Base-by-base conservation (phyloP, 2,797 vertebrate genomes). In the Momotus momota region DNA sequence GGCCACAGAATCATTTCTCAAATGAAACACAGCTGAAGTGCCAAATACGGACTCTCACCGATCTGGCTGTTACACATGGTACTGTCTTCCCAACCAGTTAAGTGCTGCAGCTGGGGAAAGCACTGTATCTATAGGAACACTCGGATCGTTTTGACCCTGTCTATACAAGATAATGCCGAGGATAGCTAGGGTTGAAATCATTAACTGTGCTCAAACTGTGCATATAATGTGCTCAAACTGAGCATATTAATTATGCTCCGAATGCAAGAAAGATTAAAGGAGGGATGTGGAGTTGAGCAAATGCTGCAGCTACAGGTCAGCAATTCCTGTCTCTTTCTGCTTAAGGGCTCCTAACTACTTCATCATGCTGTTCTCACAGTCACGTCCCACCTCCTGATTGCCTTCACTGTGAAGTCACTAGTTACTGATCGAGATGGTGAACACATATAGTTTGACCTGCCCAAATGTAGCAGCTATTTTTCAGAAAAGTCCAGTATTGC, bases 21-120 rank as follows among this genome's bases (percentile, higher is more conserved):
- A 91, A 93, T 90, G 90, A 97, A 97, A 97, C 57, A 81, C 71
- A 95, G 80, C 84, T 93, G 86, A 96, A 88, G 40, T 85, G 95
- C 95, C 94, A 96, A 93, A 96, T 93, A 87, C 46, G 15, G n/a
- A 77, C 35, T 91, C 40, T 93, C 71, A 27, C 73, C 91, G 88
- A 14, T 84, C 81, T 67, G 94, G 46, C 88, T 58, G 48, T 94
- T 93, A 80, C 87, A 92, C 61, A 80, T 55, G 79, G 82, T 51
- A 72, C 89, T 57, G 64, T 87, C 89, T 94, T 97, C 90, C 90
- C 91, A 90, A 86, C 64, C 80, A 91, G 77, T 92, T 97, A 91
- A 88, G 83, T 83, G 35, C 92, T 94, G 67, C 49, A 82, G 71
- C 80, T 94, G 85, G 88, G 88, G 35, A 94, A 96, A 81, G 55